phyloP scores from a whole-genome alignment of 2,888 invertebrate species.

The Heliconius aoede region DNA sequence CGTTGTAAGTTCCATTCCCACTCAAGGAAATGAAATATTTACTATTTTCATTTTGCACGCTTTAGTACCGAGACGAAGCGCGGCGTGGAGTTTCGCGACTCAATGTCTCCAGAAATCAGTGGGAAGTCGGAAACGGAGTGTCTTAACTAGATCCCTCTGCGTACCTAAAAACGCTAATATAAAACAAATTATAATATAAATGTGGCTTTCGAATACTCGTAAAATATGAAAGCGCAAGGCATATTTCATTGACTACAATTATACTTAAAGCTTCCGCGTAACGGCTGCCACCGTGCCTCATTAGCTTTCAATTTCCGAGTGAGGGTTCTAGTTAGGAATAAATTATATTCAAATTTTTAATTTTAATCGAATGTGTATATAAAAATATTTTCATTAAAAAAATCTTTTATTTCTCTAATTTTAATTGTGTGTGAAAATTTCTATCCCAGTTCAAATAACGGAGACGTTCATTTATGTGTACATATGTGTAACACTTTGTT shows the following conservation, averaged over 20 bases:
- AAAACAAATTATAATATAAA: slow-evolving; percentile 1
- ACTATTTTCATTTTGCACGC: too few species aligned
- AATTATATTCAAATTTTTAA: not conserved
- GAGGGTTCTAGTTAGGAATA: slow-evolving; percentile 19
- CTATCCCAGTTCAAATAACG: not conserved
- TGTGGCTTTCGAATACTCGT: not conserved
- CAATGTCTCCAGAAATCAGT: too few species aligned
- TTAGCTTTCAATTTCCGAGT: slow-evolving; percentile 59
- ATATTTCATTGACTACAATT: slow-evolving; percentile 26
- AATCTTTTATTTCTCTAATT: not conserved
- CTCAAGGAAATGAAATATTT: too few species aligned
- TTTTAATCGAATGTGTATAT: not conserved
- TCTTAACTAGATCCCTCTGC: too few species aligned
- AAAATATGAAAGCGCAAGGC: not conserved
- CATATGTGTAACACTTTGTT: too few species aligned
- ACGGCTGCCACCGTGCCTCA: slow-evolving; percentile 59
- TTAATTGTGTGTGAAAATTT: not conserved
- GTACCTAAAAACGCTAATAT: not conserved
- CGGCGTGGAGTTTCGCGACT: too few species aligned
- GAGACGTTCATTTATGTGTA: not conserved
- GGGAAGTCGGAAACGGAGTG: too few species aligned
- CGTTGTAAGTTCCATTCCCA: too few species aligned
- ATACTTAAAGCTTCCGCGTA: slow-evolving; percentile 55
- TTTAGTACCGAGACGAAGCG: too few species aligned
- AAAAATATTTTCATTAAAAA: not conserved